phyloP scores from a whole-genome alignment of 2,797 vertebrate genomes.

The Schizopygopsis pylzovi region DNA sequence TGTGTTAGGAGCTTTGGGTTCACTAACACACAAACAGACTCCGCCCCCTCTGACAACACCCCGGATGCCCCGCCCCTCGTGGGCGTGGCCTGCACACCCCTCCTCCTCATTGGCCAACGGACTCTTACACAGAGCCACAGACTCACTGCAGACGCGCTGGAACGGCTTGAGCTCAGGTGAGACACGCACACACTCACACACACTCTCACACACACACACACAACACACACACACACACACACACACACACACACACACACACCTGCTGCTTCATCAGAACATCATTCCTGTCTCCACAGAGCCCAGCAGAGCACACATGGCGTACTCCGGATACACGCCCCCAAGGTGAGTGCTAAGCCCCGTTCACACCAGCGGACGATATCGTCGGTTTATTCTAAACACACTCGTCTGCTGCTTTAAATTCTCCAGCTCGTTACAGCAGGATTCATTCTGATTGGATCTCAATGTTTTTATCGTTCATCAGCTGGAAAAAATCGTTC shows the following conservation, averaged over 20 bases:
- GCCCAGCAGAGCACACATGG: conserved; percentile 55
- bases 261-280: neutral
- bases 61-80: conserved; percentile 47
- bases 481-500: no score
- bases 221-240: conserved; percentile 56
- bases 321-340: conserved; percentile 68
- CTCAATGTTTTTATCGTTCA: no score
- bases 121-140: conserved; percentile 52
- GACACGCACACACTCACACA: neutral
- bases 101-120: conserved; percentile 49
- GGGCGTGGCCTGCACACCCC: conserved; percentile 69
- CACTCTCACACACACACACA: neutral
- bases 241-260: conserved; percentile 13
- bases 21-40: conserved; percentile 70
- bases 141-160: neutral
- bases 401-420: no score
- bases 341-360: conserved; percentile 64
- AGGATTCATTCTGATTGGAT: no score
- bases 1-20: conserved; percentile 79
- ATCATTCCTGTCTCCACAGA: conserved; percentile 60
- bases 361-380: no score
- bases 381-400: no score
- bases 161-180: conserved; percentile 20
- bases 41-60: conserved; percentile 20
- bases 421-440: no score